Evolutionary conservation across 2,113 vertebrate genomes (phyloP), one percentile per base, ranked within the genome.

Genomic region (Tragelaphus strepsiceros): DNA sequence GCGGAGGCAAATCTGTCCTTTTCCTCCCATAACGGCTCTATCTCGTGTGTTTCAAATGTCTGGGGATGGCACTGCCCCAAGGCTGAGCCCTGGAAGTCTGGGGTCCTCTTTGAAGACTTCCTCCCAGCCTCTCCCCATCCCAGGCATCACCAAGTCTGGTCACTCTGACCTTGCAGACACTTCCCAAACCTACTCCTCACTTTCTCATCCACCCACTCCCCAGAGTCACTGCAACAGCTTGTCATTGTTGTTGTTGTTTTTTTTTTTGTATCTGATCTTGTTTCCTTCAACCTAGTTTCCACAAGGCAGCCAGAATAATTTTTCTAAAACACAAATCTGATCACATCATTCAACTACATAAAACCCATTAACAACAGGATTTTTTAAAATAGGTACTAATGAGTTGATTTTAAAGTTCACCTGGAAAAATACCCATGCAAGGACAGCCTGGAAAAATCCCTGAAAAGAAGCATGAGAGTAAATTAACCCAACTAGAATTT

Each of bases 371-470:
- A 86, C 10, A 14, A 54, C 46, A 88, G 7, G 2, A 53, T 53
- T 96, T 90, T 28, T 12, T 24, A 3, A 49, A 83, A 85, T 87
- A 43, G 56, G 77, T 26, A 28, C 11, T 80, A 96, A 80, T 21
- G 58, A 92, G 81, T 32, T 2, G 1, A 97, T 92, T 91, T 88
- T 49, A 59, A 95, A 95, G 71, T 94, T 89, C 78, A 96, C 53
- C 67, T 61, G 51, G 62, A 90, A 96, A 97, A 97, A 93, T 58
- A 95, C 95, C 89, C 74, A 87, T 46, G 30, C 6, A 93, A 92
- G 30, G 90, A 91, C 39, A 78, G 54, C n/a, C 26, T 81, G 30
- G 64, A 86, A 97, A 95, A 95, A 96, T 35, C 49, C 32, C n/a
- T 89, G 13, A 77, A 74, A 93, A 97, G 28, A 81, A 81, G 39